Percentiles rank a stretch among this genome's conserved stretches.
phyloP scores from a whole-genome alignment of 2,888 invertebrate species.

The Cinara cedri region DNA sequence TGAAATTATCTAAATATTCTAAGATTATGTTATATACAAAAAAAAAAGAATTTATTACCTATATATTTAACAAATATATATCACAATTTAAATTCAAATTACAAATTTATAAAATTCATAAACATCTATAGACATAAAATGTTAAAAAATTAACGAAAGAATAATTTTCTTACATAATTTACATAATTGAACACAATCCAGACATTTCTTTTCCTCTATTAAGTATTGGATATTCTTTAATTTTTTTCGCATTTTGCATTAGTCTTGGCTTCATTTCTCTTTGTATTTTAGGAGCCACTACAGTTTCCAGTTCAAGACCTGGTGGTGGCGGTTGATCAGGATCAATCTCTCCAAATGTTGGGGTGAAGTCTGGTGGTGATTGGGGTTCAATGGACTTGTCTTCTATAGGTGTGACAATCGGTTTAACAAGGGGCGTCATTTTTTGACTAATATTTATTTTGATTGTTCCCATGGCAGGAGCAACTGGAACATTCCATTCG shows the following conservation, averaged over 20 bases:
- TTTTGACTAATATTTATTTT: constrained; percentile 55
- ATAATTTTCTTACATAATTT: constrained; percentile 61
- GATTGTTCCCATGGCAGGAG: constrained; percentile 41
- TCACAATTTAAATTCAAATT: constrained; percentile 23
- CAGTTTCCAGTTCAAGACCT: constrained; percentile 64
- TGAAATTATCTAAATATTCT: constrained; percentile 3
- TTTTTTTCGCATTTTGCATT: constrained; percentile 68
- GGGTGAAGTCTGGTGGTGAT: constrained; percentile 46
- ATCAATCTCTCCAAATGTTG: constrained; percentile 51
- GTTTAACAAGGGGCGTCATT: constrained; percentile 14
- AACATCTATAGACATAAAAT: constrained; percentile 10
- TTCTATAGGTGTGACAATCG: background rate
- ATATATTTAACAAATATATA: constrained; percentile 26
- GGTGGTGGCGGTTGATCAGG: constrained; percentile 68
- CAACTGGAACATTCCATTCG: constrained; percentile 54
- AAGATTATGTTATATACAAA: constrained; percentile 27
- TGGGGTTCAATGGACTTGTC: constrained; percentile 22
- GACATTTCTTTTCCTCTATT: constrained; percentile 80
- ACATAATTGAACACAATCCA: constrained; percentile 87
- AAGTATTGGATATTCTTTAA: constrained; percentile 75
- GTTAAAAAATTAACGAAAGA: background rate
- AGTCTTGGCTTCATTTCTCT: constrained; percentile 55
- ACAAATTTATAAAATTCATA: constrained; percentile 36
- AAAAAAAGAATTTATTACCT: constrained; percentile 2
- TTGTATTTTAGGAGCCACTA: constrained; percentile 50